Base-by-base conservation (phyloP, 2,113 vertebrate species). In the Mus pahari region DNA sequence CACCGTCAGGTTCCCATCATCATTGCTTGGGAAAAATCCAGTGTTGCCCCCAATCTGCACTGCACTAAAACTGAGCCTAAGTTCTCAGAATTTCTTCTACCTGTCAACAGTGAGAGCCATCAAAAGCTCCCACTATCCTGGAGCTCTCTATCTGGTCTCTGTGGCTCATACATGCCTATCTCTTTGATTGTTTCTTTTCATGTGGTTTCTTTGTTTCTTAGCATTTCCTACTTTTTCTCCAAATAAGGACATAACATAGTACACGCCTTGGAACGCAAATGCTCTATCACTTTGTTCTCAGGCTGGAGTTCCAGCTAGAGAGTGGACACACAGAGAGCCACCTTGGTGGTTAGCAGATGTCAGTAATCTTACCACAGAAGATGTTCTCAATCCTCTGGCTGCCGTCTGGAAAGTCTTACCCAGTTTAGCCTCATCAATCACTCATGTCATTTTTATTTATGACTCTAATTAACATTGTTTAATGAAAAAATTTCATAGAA, bases 401-500 rank as follows among this genome's bases (percentile, higher is more conserved):
- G 33, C 24, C 36, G 28, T 74, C 3, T 36, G 26, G 62, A 83
- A 94, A 89, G 31, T 7, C 0, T 42, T 73, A 60, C 7, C 5
- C 22, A 48, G 0, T 68, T 89, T 36, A 89, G 31, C 9, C 39
- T 17, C 12, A 20, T 79, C 22, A 10, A 91, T 87, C 42, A 86
- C 70, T 94, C 90, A 33, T 86, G 89, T 96, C 68, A 71, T 95
- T 81, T 20, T 33, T 22, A 39, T 64, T 91, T 42, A n/a, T 86
- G 33, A 83, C 89, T 90, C 70, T 77, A 75, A 81, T 31, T 78
- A n/a, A 2, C 24, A 81, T 70, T 91, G 81, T 64, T 94, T 2
- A 20, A 24, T 58, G 36, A 50, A 66, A 79, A 70, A 13, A 31
- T 79, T 89, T 26, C 9, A 89, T 77, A 83, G n/a, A 31, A n/a